Percentiles rank a stretch among this genome's conserved stretches.
phyloP scores from a whole-genome alignment of 1,140 invertebrate genomes.

The Dryas iulia region DNA sequence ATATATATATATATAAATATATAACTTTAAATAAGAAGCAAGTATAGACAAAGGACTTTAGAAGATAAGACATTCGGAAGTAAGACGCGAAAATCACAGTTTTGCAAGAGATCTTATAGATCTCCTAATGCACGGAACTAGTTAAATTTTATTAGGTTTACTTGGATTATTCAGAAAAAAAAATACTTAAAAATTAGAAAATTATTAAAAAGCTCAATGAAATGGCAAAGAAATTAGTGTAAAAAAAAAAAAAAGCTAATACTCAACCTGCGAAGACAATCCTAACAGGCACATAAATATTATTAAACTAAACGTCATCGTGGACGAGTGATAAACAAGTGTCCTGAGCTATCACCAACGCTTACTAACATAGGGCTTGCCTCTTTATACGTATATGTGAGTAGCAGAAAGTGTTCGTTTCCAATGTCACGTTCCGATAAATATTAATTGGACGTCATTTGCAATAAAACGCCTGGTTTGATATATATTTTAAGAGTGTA shows the following conservation, averaged over 20 bases:
- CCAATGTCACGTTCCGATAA: background rate
- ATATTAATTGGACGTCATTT: background rate
- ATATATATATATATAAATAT: too few species aligned
- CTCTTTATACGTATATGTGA: background rate
- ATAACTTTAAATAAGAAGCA: too few species aligned
- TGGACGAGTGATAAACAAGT: background rate
- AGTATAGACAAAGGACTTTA: too few species aligned
- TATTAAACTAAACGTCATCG: constrained; percentile 1
- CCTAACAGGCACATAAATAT: constrained; percentile 14
- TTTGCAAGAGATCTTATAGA: too few species aligned
- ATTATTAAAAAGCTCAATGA: too few species aligned
- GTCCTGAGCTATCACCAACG: constrained; percentile 9
- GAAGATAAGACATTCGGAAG: too few species aligned
- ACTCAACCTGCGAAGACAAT: constrained; percentile 15
- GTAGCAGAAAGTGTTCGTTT: background rate
- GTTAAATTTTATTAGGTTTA: too few species aligned
- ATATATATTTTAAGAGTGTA: background rate
- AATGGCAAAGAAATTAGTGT: too few species aligned
- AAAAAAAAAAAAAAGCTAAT: background rate
- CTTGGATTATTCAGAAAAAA: too few species aligned
- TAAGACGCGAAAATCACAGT: too few species aligned
- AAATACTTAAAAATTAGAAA: too few species aligned
- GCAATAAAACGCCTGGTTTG: background rate
- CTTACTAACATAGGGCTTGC: background rate
- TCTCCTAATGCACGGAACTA: too few species aligned